phyloP scores from a whole-genome alignment of 2,113 vertebrate genomes.

The Mormoops blainvillei region DNA sequence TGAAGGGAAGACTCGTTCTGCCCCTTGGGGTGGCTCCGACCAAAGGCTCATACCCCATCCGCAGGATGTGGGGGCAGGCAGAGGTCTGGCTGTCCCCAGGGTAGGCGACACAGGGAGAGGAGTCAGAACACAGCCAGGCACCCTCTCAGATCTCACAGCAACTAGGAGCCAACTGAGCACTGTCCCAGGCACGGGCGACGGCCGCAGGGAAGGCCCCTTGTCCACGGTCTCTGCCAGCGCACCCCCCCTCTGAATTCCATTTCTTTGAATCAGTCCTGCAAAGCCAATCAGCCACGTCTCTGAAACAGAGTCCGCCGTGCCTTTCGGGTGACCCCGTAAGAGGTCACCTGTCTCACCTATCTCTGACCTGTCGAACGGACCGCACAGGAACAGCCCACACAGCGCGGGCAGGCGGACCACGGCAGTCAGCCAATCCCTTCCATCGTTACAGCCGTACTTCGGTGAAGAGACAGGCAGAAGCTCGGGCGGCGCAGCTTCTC shows the following conservation, averaged over 20 bases:
- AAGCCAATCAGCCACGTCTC: not conserved
- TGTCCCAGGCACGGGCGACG: not conserved
- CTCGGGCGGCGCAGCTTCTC: not conserved
- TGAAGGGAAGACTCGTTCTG: not conserved
- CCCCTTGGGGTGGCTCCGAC: rapidly evolving
- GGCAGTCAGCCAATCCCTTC: rapidly evolving
- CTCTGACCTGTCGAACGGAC: not conserved
- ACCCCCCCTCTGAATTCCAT: not conserved
- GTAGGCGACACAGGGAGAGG: not conserved
- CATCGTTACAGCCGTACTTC: not conserved
- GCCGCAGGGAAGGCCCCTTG: not conserved
- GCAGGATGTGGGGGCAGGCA: rapidly evolving
- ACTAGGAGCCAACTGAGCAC: not conserved
- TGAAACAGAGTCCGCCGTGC: not conserved
- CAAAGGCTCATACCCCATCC: not conserved
- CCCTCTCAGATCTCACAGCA: not conserved
- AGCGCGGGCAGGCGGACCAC: not conserved
- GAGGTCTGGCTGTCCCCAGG: not conserved
- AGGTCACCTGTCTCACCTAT: not conserved
- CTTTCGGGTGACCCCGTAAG: not conserved
- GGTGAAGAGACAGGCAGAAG: not conserved
- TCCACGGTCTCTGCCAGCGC: rapidly evolving
- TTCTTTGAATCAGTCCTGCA: not conserved
- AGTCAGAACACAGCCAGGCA: not conserved
- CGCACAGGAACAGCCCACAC: not conserved